Evolutionary conservation across 2,888 invertebrate genomes (phyloP), one percentile per base, ranked within the genome.

Genomic region (Drosophila paracracens): DNA sequence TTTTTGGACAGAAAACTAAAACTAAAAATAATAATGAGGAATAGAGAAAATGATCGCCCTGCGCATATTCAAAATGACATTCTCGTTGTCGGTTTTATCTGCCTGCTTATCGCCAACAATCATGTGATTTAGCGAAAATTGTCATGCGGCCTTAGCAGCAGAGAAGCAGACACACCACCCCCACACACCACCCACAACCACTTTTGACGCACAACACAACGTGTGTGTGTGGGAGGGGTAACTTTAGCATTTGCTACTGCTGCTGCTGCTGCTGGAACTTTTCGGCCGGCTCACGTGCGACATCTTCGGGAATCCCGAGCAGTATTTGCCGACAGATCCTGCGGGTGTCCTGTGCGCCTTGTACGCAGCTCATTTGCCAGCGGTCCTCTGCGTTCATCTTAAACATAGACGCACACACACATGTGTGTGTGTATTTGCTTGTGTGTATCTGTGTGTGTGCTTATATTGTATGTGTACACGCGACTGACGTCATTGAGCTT

Each of bases 401-500:
- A 53, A 79, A 36, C 62, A 60, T 35, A 62, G 46, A 65, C 63
- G 53, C 35, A n/a, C 29, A n/a, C 4, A 35, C 58, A 33, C 43
- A 33, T 56, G 16, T 57, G 29, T 33, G 51, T 46, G 43, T 57
- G 36, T 58, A 53, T 64, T 52, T 69, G 25, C 60, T n/a, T 57
- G n/a, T 50, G 59, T 52, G 29, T 21, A 21, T 21, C 21, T 59
- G 75, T 64, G 31, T 57, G 70, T 54, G 54, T 70, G 56, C 36
- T 46, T 53, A 38, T 54, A 29, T 50, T 72, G 64, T 54, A 64
- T 70, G 79, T 79, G 71, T 75, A 69, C 62, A 75, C 74, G 63
- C 76, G 74, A 79, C 86, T 91, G 92, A 91, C 91, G 91, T 91
- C 91, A 91, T 90, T 87, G 89, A 92, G 92, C 91, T 90, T 91